Evolutionary conservation across 1,140 invertebrate species (phyloP), one percentile per base, ranked within the genome.

Genomic region (Pogonognathellus flavescens): DNA sequence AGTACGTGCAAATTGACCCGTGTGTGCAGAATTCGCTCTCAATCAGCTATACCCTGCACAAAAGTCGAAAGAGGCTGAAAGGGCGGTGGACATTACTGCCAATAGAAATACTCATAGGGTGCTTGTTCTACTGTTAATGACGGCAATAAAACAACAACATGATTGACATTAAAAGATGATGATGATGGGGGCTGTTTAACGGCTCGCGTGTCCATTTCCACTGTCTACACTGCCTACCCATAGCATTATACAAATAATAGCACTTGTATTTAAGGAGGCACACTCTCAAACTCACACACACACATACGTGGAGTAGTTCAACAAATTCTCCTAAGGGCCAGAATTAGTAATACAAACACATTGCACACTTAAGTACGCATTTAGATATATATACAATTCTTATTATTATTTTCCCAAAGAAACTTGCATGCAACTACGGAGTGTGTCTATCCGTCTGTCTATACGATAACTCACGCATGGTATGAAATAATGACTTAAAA

Each of bases 71-170:
- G 52, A 57, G 80, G 50, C 20, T 20, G 53, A 80, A 70, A 76
- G 70, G 70, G 25, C 70, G 41, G 41, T 31, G 31, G 70, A 76
- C 70, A 50, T 76, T 76, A 76, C 31, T 25, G 31, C 70, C 70
- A 76, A 76, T 76, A 49, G 70, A 76, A 50, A 50, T 50, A 31
- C 25, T 50, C 70, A 76, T 16, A 76, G 41, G 31, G 22, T 76
- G 22, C 70, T 41, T 76, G 70, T 76, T 76, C 70, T 57, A 22
- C 80, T 22, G 50, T 81, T 81, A 81, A 81, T 81, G 80, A 57
- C 53, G 50, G 53, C 80, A 57, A 81, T 81, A 81, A 81, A 81
- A 81, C 80, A 81, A 81, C 80, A 81, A 81, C 80, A 70, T 84
- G 83, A 66, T 83, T 60, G 82, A 60, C 55, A 83, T 70, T 66